Conservation (phyloP, 2,888 invertebrate species). For the Aphrophora alni region DNA sequence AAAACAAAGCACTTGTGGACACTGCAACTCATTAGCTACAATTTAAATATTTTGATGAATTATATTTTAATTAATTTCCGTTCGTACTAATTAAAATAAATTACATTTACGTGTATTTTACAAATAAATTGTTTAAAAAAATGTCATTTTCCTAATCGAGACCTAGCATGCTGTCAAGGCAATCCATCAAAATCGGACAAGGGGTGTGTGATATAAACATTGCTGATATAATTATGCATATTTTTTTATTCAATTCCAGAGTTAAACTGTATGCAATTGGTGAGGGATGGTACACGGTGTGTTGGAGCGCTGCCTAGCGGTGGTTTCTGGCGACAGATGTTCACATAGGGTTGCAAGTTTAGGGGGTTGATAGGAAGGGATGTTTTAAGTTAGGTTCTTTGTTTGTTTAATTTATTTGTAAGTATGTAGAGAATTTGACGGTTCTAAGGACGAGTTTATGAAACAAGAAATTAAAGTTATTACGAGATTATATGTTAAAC, state of each 20-base stretch:
- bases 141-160: not conserved
- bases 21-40: not conserved
- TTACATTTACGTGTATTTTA: not conserved
- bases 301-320: too few relatives aligned
- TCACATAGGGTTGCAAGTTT: not conserved
- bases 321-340: not conserved
- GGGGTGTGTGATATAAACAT: not conserved
- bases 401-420: not conserved
- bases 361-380: not conserved
- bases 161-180: not conserved
- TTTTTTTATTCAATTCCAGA: not conserved
- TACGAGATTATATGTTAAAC: too few relatives aligned
- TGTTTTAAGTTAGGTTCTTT: not conserved
- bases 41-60: constrained; percentile 23
- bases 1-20: not conserved
- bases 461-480: too few relatives aligned
- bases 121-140: not conserved
- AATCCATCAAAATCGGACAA: not conserved
- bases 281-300: not conserved
- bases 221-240: not conserved
- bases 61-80: constrained; percentile 29
- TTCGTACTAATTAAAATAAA: not conserved
- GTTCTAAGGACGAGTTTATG: too few relatives aligned
- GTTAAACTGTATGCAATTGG: not conserved
- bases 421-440: too few relatives aligned